phyloP scores from a whole-genome alignment of 2,888 invertebrate genomes.

The Crioceris asparagi region DNA sequence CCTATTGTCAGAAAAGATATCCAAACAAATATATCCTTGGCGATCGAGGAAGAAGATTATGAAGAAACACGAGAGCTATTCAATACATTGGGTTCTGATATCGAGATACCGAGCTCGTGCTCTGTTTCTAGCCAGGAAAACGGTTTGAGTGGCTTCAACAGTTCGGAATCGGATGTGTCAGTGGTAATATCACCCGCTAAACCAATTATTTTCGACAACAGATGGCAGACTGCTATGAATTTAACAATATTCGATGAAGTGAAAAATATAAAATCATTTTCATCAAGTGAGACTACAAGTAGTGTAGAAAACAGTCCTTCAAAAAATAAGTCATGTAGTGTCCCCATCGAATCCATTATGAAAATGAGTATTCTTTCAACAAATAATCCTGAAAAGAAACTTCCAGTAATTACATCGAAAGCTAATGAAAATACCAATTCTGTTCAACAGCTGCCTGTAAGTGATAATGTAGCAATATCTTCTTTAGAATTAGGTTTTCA shows the following conservation, averaged over 20 bases:
- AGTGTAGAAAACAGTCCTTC: no score
- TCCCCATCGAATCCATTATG: constrained; percentile 11
- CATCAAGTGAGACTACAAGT: no score
- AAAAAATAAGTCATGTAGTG: no score
- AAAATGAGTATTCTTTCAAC: constrained; percentile 12
- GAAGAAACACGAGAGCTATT: constrained; percentile 18
- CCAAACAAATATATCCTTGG: constrained; percentile 10
- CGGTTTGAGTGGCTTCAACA: constrained; percentile 13
- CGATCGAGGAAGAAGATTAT: constrained; percentile 17
- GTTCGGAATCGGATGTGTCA: constrained; percentile 8
- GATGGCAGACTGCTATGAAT: no score
- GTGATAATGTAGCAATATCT: no score
- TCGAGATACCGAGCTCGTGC: constrained; percentile 15
- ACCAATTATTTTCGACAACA: background rate
- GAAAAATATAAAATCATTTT: no score
- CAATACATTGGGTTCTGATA: constrained; percentile 13
- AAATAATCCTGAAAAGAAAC: constrained; percentile 13
- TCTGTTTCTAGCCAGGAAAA: constrained; percentile 12
- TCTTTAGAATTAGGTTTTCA: no score
- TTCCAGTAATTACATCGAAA: constrained; percentile 22
- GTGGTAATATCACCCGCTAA: constrained; percentile 6
- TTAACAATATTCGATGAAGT: no score
- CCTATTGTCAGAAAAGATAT: constrained; percentile 21
- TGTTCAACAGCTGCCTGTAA: no score
- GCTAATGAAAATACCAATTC: constrained; percentile 20